Percentiles rank a stretch among this genome's conserved stretches.
phyloP scores from a whole-genome alignment of 2,888 invertebrate species.

The Scaptomyza parva region DNA sequence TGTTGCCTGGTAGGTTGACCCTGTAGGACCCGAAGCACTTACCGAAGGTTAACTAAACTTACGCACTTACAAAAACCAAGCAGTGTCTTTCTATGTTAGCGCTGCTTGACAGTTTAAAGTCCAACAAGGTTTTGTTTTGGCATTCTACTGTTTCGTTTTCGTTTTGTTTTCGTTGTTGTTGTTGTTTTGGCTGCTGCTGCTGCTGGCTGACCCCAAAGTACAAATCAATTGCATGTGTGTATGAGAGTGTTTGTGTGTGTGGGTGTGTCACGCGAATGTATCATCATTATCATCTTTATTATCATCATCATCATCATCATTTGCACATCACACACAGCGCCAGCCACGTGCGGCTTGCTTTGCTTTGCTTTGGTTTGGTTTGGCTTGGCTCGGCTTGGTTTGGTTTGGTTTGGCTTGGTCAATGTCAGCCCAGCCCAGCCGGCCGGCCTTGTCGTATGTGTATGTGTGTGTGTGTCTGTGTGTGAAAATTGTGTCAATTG shows the following conservation, averaged over 20 bases:
- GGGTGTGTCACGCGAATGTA: conserved; percentile 39
- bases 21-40: conserved; percentile 26
- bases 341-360: conserved; percentile 66
- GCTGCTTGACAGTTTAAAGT: conserved; percentile 3
- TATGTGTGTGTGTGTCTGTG: conserved; percentile 51
- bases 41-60: not conserved
- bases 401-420: conserved; percentile 62
- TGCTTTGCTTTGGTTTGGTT: no score
- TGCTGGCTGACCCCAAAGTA: conserved; percentile 76
- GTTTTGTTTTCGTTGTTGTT: conserved; percentile 11
- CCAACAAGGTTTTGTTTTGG: conserved; percentile 34
- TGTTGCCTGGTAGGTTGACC: conserved; percentile 59
- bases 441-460: conserved; percentile 73
- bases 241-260: conserved; percentile 25
- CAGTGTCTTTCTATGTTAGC: not conserved
- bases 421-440: conserved; percentile 58
- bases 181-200: conserved; percentile 44
- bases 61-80: not conserved
- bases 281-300: conserved; percentile 15
- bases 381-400: no score
- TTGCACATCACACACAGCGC: conserved; percentile 43
- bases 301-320: conserved; percentile 26
- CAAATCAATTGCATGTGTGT: conserved; percentile 67
- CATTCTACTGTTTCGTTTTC: conserved; percentile 15
- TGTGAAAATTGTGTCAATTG: conserved; percentile 78